phyloP scores from a whole-genome alignment of 1,140 invertebrate species.

The Acromyrmex echinatior region DNA sequence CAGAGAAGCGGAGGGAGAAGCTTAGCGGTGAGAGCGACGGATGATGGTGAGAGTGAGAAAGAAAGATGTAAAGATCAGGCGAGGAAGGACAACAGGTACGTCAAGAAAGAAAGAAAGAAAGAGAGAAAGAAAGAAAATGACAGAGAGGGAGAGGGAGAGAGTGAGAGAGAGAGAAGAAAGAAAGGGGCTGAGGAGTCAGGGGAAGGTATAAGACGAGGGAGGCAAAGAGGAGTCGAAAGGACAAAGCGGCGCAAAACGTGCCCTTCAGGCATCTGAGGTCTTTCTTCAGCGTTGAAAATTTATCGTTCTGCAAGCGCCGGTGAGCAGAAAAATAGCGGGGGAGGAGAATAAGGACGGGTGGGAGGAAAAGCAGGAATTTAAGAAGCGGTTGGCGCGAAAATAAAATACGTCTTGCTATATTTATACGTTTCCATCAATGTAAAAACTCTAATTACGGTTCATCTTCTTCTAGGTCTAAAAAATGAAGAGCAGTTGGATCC shows the following conservation, averaged over 20 bases:
- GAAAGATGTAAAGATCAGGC: conserved; percentile 63
- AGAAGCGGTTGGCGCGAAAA: background rate
- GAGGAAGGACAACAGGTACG: conserved; percentile 29
- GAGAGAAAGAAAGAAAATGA: conserved; percentile 37
- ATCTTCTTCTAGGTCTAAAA: too few relatives aligned
- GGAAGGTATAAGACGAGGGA: conserved; percentile 64
- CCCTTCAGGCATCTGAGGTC: conserved; percentile 66
- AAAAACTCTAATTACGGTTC: too few relatives aligned
- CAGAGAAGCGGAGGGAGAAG: conserved; percentile 64
- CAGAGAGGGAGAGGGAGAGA: conserved; percentile 18
- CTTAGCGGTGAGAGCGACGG: conserved; percentile 28
- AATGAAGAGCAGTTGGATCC: too few relatives aligned
- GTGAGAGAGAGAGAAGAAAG: conserved; percentile 21
- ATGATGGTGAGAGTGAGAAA: conserved; percentile 31
- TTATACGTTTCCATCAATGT: too few relatives aligned
- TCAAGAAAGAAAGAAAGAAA: conserved; percentile 23
- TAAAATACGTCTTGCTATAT: background rate
- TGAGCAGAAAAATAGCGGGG: conserved; percentile 55
- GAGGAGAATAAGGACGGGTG: background rate
- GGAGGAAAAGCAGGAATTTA: background rate
- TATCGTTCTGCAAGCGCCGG: conserved; percentile 60
- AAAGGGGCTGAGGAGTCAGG: background rate
- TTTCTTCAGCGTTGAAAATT: conserved; percentile 68
- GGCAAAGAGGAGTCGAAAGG: conserved; percentile 69
- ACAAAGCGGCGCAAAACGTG: conserved; percentile 78